Conservation (phyloP, 2,113 vertebrate genomes). For the Tetraodon nigroviridis region DNA sequence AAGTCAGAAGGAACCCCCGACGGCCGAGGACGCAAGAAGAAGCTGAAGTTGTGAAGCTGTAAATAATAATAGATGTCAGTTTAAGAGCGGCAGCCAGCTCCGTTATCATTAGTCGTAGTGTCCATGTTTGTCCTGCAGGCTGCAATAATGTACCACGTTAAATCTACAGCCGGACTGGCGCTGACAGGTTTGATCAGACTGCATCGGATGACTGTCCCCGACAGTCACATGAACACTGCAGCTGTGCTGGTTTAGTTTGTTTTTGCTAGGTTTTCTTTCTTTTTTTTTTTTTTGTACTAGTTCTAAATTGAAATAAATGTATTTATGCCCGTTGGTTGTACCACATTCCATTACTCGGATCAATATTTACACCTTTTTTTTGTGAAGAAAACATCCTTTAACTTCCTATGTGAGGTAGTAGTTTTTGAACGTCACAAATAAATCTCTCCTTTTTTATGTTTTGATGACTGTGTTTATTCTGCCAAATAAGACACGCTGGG, state of each 20-base stretch:
- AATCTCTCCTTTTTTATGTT: slow-evolving; percentile 51
- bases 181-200: slow-evolving; percentile 71
- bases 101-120: slow-evolving; percentile 63
- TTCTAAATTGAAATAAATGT: slow-evolving; percentile 84
- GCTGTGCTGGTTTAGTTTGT: slow-evolving; percentile 83
- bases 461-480: neutral
- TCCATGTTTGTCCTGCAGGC: slow-evolving; percentile 80
- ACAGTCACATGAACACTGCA: slow-evolving; percentile 77
- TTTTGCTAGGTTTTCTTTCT: slow-evolving; percentile 71
- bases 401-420: slow-evolving; percentile 64
- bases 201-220: slow-evolving; percentile 77
- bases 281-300: slow-evolving; percentile 72
- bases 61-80: neutral
- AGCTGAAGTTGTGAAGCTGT: slow-evolving; percentile 89
- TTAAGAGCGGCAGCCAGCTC: slow-evolving; percentile 38
- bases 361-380: slow-evolving; percentile 51
- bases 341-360: slow-evolving; percentile 74
- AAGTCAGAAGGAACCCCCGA: slow-evolving; percentile 90
- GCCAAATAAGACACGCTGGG: slow-evolving; percentile 41
- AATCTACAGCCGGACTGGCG: slow-evolving; percentile 73
- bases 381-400: slow-evolving; percentile 53
- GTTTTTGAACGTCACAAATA: slow-evolving; percentile 70
- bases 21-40: slow-evolving; percentile 93
- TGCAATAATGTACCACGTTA: slow-evolving; percentile 63
- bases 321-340: slow-evolving; percentile 80